phyloP scores from a whole-genome alignment of 2,797 vertebrate genomes.

The Brotula barbata region DNA sequence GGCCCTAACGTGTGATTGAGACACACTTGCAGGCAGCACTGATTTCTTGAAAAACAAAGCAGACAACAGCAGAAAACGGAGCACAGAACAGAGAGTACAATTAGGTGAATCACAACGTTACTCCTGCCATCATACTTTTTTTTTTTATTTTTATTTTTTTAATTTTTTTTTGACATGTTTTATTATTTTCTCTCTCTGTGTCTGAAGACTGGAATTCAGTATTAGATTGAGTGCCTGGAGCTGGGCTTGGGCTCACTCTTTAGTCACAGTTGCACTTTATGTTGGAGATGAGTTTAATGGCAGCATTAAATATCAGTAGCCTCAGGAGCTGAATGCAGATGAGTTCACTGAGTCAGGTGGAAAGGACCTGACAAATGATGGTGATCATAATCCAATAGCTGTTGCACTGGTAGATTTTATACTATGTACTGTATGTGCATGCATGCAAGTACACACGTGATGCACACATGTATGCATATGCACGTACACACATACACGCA shows the following conservation, averaged over 20 bases:
- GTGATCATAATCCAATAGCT: conserved; percentile 53
- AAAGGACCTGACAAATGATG: conserved; percentile 67
- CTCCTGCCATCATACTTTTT: conserved; percentile 55
- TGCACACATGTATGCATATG: conserved; percentile 22
- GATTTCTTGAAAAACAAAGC: conserved; percentile 21
- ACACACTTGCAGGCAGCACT: conserved; percentile 5
- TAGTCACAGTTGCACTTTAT: conserved; percentile 78
- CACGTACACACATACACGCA: conserved; percentile 20
- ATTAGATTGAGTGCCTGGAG: conserved; percentile 68
- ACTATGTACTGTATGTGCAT: conserved; percentile 4
- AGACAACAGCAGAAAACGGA: conserved; percentile 20
- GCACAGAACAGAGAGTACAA: conserved; percentile 40
- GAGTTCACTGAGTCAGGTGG: conserved; percentile 64
- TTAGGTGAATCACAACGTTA: conserved; percentile 66
- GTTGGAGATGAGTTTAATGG: conserved; percentile 76
- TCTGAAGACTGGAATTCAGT: conserved; percentile 62
- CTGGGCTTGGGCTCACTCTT: conserved; percentile 69
- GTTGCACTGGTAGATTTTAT: conserved; percentile 14
- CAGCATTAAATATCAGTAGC: conserved; percentile 72
- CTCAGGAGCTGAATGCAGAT: conserved; percentile 76
- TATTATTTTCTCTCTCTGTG: conserved; percentile 48
- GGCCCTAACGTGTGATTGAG: conserved; percentile 13
- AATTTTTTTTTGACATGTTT: too few relatives aligned
- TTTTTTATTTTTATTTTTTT: conserved; percentile 66
- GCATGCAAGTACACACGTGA: conserved; percentile 10